These are phyloP conservation scores for Tetrapedia diversipes DNA, from an alignment of 2,888 invertebrate genomes.

Conservation along the genomic window DNA sequence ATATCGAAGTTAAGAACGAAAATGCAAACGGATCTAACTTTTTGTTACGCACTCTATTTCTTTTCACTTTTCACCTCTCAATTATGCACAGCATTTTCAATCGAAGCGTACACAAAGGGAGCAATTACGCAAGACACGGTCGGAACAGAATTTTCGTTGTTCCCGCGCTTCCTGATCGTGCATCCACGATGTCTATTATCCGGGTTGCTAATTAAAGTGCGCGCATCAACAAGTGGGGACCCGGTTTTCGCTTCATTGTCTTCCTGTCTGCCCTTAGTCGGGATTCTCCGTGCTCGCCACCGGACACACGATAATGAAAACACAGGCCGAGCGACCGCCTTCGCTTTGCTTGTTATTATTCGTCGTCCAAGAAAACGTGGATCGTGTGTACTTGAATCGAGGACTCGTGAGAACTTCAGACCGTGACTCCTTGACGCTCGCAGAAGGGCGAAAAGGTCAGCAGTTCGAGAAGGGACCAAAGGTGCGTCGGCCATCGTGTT, in stretches of 20 bases:
- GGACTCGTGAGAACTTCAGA: slow-evolving; percentile 47
- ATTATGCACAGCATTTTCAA: background rate
- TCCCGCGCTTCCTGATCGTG: slow-evolving; percentile 35
- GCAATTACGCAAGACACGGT: background rate
- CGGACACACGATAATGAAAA: slow-evolving; percentile 33
- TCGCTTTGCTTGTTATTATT: slow-evolving; percentile 37
- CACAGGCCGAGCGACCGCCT: background rate
- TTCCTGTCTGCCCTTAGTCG: slow-evolving; percentile 43
- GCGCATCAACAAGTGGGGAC: slow-evolving; percentile 51
- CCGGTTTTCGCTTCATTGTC: slow-evolving; percentile 50
- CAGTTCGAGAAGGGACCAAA: slow-evolving; percentile 25
- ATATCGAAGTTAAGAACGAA: no score
- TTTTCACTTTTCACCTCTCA: no score
- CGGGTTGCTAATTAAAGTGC: slow-evolving; percentile 61
- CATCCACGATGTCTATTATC: slow-evolving; percentile 46
- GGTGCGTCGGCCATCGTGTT: slow-evolving; percentile 32
- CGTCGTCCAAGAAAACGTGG: slow-evolving; percentile 6
- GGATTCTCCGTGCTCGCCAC: slow-evolving; percentile 12
- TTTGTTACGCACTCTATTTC: no score
- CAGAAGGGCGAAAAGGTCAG: slow-evolving; percentile 25
- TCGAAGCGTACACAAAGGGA: background rate
- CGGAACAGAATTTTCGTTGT: background rate
- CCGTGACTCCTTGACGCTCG: slow-evolving; percentile 29
- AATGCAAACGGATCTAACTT: no score
- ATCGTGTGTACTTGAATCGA: slow-evolving; percentile 44